Conservation (phyloP, 1,140 invertebrate species). For the Oppia nitens region DNA sequence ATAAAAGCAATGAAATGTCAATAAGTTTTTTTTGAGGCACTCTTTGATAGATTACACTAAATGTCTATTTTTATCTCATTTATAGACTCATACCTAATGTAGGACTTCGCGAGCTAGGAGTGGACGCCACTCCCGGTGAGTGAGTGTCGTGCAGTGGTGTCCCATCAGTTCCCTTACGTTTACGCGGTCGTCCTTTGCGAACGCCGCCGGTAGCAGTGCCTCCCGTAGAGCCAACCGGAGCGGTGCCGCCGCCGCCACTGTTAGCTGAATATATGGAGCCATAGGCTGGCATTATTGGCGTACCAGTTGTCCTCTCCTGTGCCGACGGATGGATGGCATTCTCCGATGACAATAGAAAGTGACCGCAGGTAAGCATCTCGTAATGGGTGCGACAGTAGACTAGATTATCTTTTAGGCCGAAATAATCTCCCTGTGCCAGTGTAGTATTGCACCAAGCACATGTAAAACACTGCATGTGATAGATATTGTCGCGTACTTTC, state of each 20-base stretch:
- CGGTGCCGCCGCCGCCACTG: constrained; percentile 1
- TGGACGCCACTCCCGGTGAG: neutral
- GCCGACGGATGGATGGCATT: constrained; percentile 28
- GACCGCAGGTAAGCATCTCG: constrained; percentile 22
- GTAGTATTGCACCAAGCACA: constrained; percentile 58
- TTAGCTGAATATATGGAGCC: neutral
- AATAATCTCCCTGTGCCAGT: constrained; percentile 56
- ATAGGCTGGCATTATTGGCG: constrained; percentile 34
- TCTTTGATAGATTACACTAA: no score
- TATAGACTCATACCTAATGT: neutral
- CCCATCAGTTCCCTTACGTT: constrained; percentile 41
- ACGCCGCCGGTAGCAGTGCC: constrained; percentile 37
- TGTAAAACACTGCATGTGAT: constrained; percentile 76
- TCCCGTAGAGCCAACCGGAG: constrained; percentile 30
- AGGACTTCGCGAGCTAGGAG: neutral
- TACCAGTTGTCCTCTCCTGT: constrained; percentile 1
- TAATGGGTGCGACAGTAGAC: constrained; percentile 34
- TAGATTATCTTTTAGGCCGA: constrained; percentile 40
- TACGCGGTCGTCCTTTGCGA: constrained; percentile 65
- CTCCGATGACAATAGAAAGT: constrained; percentile 10
- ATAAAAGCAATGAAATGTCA: no score
- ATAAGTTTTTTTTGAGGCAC: no score
- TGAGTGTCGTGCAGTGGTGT: neutral
- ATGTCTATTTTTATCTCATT: no score
- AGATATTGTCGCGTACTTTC: constrained; percentile 60